These are phyloP conservation scores for Aramus guarauna DNA, from an alignment of 2,113 vertebrate genomes.

Conservation along the genomic window DNA sequence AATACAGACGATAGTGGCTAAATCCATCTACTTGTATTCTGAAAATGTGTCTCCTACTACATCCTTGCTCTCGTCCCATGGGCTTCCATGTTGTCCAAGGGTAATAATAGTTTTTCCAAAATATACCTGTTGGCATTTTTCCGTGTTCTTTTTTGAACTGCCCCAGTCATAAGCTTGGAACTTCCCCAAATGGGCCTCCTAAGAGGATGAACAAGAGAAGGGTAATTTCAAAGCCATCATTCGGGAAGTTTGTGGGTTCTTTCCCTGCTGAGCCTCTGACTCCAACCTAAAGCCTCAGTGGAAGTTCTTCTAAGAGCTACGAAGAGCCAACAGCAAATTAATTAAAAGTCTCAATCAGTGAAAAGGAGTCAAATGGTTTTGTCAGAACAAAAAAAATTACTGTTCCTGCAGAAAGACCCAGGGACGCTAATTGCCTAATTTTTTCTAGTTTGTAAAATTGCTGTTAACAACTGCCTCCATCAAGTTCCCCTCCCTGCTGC, in stretches of 20 bases:
- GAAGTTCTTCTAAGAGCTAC: background rate
- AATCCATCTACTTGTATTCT: background rate
- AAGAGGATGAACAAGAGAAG: background rate
- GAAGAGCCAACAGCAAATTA: background rate
- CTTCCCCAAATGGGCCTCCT: background rate
- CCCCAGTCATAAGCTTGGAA: slow-evolving; percentile 52
- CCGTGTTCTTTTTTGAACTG: slow-evolving; percentile 10
- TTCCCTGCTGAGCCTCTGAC: background rate
- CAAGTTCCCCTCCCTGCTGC: background rate
- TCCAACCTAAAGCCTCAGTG: background rate
- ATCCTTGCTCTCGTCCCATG: background rate
- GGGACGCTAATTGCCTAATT: background rate
- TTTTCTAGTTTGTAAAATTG: background rate
- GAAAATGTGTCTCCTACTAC: background rate
- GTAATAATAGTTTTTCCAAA: background rate
- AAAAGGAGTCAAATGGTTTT: background rate
- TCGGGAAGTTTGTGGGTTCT: background rate
- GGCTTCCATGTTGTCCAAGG: background rate
- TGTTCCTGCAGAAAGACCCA: background rate
- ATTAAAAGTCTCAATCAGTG: background rate
- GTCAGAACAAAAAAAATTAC: background rate
- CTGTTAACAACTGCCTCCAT: background rate
- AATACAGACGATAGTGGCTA: background rate
- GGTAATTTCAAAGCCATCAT: background rate
- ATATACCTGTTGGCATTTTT: slow-evolving; percentile 37